Base-by-base conservation (phyloP, 2,888 invertebrate genomes). In the Pheosia gnoma region DNA sequence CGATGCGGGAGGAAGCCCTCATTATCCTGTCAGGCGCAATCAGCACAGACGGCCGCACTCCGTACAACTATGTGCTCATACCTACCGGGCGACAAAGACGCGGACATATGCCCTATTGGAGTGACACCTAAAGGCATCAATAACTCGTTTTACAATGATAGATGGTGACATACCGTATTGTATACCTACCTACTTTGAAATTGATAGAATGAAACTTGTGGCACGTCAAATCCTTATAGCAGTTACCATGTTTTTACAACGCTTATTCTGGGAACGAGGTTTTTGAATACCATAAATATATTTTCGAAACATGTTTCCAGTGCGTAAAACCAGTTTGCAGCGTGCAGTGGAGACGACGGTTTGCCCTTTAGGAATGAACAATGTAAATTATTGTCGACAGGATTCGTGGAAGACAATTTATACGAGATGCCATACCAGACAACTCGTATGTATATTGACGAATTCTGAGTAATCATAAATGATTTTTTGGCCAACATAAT, bases 1-100 rank as follows among this genome's bases (percentile, higher is more conserved):
- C 80, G 85, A 89, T 89, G 86, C 91, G 93, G 90, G 92, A 93
- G 93, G 93, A 93, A 90, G 89, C 83, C 77, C 85, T 84, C 87
- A 90, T 93, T 93, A 93, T 92, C 89, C 84, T 92, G 93, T 93
- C 93, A 91, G 85, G 85, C 84, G 78, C 93, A 93, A 93, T 93
- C 92, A 92, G 88, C 78, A 45, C 68, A 73, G 74, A 77, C 81
- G 80, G 73, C 77, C 82, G 82, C 75, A 76, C 79, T 73, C 76
- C 60, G 70, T 71, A 78, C 75, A 75, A 78, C 74, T 73, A 77
- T 74, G 70, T 79, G 77, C 74, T 62, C 67, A 70, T 59, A 58
- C 65, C 67, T 63, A 68, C 61, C 73, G 76, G 74, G 71, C 74
- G 69, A 82, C 77, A 87, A 83, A 85, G 84, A 81, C 72, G 75